Evolutionary conservation across 2,888 invertebrate species (phyloP), one percentile per base, ranked within the genome.

Genomic region (Nymphalis urticae): DNA sequence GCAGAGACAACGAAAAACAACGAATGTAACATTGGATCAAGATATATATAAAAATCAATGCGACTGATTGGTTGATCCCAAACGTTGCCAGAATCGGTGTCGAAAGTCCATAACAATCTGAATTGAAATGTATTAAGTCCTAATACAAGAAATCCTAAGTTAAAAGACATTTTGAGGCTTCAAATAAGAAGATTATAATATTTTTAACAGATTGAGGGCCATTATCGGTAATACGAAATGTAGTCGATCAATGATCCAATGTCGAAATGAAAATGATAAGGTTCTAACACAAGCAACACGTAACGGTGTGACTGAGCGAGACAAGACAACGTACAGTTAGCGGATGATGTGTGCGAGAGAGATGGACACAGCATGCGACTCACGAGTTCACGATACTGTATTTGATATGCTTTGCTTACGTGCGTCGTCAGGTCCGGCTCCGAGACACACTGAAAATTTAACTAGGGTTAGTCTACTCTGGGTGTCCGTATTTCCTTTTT

Each of bases 391-490:
- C 78, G 88, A 89, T 82, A 79, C 78, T 84, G 85, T 83, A 77
- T 79, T 82, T 82, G 83, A 83, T 84, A 84, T 82, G 79, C 80
- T 85, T 87, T 87, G 87, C 92, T 92, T 92, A 92, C 92, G 88
- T 91, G 89, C 83, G 85, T 82, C 85, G 86, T 82, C 86, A 92
- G 89, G 84, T 85, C 88, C 87, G 91, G 90, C 82, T 90, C 91
- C 86, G 92, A 92, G 82, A 84, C 86, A 88, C 91, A 92, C 92
- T 92, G 92, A 88, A 92, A 92, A 88, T 84, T 85, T 84, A 88
- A 91, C 85, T 83, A 76, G 77, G 82, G 90, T 91, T 91, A 91
- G 87, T 90, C 88, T 88, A 90, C 87, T 78, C 72, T 64, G 80
- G 81, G 86, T 85, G 87, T 82, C 86, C 81, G 59, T 21, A 62